Conservation (phyloP, 2,113 vertebrate species). For the Cyprinodon tularosa region DNA sequence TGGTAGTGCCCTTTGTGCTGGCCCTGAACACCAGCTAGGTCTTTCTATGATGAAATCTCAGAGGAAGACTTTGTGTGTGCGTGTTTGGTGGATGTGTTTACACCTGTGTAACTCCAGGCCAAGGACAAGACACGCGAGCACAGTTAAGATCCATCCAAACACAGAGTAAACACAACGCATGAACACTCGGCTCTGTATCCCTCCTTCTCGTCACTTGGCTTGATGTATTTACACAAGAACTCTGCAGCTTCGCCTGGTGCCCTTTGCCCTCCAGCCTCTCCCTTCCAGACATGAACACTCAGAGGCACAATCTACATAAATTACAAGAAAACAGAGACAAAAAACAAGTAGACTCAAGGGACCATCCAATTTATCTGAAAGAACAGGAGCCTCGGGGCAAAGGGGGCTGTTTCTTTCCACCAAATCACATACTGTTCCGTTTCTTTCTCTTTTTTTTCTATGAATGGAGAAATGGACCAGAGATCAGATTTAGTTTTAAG, state of each 20-base stretch:
- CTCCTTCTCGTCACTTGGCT: conserved; percentile 37
- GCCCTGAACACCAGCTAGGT: conserved; percentile 59
- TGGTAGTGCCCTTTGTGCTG: conserved; percentile 48
- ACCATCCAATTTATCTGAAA: conserved; percentile 12
- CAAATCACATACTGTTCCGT: conserved; percentile 13
- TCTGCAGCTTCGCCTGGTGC: conserved; percentile 24
- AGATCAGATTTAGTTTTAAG: conserved; percentile 54
- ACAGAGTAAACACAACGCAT: conserved; percentile 16
- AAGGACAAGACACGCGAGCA: conserved; percentile 44
- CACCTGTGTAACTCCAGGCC: conserved; percentile 42
- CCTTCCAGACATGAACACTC: conserved; percentile 28
- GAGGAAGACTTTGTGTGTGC: conserved; percentile 9
- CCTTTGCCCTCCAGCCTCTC: conserved; percentile 42
- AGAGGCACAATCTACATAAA: conserved; percentile 24
- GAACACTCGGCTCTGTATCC: conserved; percentile 22
- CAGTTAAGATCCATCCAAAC: conserved; percentile 14
- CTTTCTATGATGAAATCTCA: conserved; percentile 68
- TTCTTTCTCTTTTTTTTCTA: conserved; percentile 3
- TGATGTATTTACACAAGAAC: conserved; percentile 60
- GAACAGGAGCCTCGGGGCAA: conserved; percentile 12
- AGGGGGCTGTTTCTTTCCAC: conserved; percentile 8
- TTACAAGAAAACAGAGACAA: neutral
- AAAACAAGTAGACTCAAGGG: neutral
- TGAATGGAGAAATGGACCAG: conserved; percentile 17
- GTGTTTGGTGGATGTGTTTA: conserved; percentile 22